Conservation (phyloP, 2,113 vertebrate species). For the Ceyx melanurus region DNA sequence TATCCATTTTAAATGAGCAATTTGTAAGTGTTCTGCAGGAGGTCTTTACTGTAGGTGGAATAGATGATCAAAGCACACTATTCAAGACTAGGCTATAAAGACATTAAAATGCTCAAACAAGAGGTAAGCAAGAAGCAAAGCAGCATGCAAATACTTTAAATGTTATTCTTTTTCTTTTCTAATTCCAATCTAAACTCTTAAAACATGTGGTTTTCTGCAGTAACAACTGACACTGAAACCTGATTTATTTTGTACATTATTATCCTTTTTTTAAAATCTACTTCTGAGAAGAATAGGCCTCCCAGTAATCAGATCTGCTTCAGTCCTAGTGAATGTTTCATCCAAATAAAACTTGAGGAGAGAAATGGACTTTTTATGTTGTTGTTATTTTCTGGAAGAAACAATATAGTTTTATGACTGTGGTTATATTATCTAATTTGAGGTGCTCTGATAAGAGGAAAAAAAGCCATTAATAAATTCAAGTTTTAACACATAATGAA, state of each 20-base stretch:
- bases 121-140: not conserved
- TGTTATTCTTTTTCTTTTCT: not conserved
- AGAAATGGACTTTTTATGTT: not conserved
- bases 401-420: not conserved
- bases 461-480: not conserved
- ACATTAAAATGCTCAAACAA: not conserved
- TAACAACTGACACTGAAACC: not conserved
- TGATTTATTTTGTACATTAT: not conserved
- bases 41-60: not conserved
- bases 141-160: not conserved
- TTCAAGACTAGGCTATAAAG: not conserved
- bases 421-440: not conserved
- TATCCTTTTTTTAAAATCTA: not conserved
- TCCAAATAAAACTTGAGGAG: not conserved
- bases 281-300: not conserved
- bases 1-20: not conserved
- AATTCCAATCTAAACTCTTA: not conserved
- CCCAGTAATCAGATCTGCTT: not conserved
- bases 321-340: not conserved
- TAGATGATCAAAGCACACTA: not conserved
- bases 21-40: not conserved
- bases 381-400: not conserved
- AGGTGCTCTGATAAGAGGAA: not conserved
- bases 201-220: not conserved
- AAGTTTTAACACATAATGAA: not conserved